Base-by-base conservation (phyloP, 2,888 invertebrate genomes). In the Andrena camellia region DNA sequence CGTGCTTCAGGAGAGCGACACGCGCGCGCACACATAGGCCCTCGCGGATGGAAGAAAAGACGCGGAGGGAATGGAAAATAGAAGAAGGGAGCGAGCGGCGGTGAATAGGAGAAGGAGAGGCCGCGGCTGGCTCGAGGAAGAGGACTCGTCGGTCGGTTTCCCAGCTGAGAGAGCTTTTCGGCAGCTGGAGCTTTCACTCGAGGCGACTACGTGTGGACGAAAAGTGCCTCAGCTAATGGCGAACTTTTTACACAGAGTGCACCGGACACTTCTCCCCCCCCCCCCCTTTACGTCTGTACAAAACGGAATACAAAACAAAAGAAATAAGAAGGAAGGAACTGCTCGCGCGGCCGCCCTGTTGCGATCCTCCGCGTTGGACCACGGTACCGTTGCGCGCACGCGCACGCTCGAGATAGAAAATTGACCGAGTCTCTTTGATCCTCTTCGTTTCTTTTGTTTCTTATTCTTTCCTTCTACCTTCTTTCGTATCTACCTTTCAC, bases 141-240 rank as follows among this genome's bases (percentile, higher is more conserved):
- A 73, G 50, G 74, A 33, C 31, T 13, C 81, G 17, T 7, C 31
- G 54, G 50, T 26, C 62, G 75, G n/a, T 50, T 57, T 59, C 35
- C 52, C 50, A 52, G 42, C 33, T 42, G 66, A n/a, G 59, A 31
- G 31, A 74, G 71, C 64, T 81, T 80, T 80, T 73, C 67, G 79
- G 67, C 79, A 85, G 75, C 78, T 78, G 69, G 68, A 59, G 52
- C 73, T 70, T 59, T 10, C 57, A 35, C 29, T 80, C 82, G 79
- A 5, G 42, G 59, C 72, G n/a, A 67, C 42, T 62, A 62, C 70
- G 75, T 59, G 78, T 64, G 66, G 66, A 76, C 81, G 68, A 85
- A 77, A 88, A 86, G 88, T 88, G 86, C 66, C 74, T 77, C 62
- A 33, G 70, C 71, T 66, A 33, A 59, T 48, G 71, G 75, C 84